Percentiles rank a stretch among this genome's conserved stretches.
Evolutionary conservation across 2,797 vertebrate species (phyloP).

Genomic region (Todus mexicanus): DNA sequence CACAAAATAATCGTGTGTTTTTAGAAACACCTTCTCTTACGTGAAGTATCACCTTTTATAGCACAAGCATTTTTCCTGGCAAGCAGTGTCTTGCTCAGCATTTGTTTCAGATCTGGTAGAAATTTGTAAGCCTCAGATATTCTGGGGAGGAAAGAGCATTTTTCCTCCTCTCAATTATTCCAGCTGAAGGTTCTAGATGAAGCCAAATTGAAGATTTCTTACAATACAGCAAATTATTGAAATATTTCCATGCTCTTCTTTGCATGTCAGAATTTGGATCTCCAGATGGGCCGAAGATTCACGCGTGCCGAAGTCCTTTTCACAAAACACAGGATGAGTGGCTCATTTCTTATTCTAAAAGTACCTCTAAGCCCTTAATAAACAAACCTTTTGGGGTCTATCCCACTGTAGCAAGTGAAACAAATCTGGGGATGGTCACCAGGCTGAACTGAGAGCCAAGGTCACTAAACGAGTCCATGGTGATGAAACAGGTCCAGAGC

Average conservation of each 20-base stretch:
- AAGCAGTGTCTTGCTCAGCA: background rate
- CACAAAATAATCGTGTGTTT: background rate
- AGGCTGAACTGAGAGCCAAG: background rate
- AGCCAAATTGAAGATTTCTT: background rate
- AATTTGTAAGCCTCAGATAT: background rate
- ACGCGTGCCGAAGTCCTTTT: background rate
- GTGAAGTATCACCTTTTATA: background rate
- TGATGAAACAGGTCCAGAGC: background rate
- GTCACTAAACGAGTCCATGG: background rate
- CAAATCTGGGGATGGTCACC: background rate
- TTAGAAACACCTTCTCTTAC: background rate
- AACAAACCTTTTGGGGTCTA: background rate
- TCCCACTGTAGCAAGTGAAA: background rate
- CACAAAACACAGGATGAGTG: background rate
- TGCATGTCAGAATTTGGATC: background rate
- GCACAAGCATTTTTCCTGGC: background rate
- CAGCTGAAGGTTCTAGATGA: background rate
- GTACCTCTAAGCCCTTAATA: background rate
- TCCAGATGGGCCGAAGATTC: background rate
- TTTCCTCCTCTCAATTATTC: background rate
- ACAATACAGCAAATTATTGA: background rate
- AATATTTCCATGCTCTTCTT: background rate
- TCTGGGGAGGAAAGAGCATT: background rate
- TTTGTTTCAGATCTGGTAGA: background rate
- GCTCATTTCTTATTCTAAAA: background rate